Evolutionary conservation across 2,113 vertebrate species (phyloP).

Genomic region (Ancistrus triradiatus): DNA sequence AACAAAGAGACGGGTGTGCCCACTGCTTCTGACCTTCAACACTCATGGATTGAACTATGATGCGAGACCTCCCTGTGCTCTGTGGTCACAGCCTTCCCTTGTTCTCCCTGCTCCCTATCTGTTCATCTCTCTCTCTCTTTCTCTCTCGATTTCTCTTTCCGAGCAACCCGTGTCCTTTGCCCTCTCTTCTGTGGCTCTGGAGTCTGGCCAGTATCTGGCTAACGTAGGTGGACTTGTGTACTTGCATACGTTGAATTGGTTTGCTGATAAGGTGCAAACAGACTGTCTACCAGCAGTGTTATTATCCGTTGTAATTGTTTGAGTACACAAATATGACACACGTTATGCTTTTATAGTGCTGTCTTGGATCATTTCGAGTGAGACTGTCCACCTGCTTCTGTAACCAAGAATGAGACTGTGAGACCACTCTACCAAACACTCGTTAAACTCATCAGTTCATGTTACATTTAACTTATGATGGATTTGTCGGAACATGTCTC

Average conservation of each 20-base stretch:
- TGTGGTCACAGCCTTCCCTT: constrained; percentile 5
- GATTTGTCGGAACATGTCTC: too few species aligned
- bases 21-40: constrained; percentile 8
- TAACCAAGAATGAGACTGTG: too few species aligned
- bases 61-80: constrained; percentile 11
- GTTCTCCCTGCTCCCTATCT: not conserved
- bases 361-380: too few species aligned
- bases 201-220: not conserved
- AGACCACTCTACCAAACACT: too few species aligned
- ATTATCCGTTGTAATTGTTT: not conserved
- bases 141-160: constrained; percentile 1
- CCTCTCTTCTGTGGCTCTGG: constrained; percentile 3
- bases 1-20: constrained; percentile 19
- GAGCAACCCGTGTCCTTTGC: constrained; percentile 3
- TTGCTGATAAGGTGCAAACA: not conserved
- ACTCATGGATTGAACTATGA: not conserved
- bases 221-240: constrained; percentile 1
- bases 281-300: not conserved
- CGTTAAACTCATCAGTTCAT: too few species aligned
- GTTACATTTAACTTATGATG: too few species aligned
- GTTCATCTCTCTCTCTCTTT: constrained; percentile 1
- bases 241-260: not conserved
- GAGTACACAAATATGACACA: not conserved
- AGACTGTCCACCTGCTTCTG: too few species aligned
- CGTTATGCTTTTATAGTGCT: too few species aligned